Percentiles rank a stretch among this genome's conserved stretches.
phyloP scores from a whole-genome alignment of 1,140 invertebrate genomes.

The Cotesia chilonis region DNA sequence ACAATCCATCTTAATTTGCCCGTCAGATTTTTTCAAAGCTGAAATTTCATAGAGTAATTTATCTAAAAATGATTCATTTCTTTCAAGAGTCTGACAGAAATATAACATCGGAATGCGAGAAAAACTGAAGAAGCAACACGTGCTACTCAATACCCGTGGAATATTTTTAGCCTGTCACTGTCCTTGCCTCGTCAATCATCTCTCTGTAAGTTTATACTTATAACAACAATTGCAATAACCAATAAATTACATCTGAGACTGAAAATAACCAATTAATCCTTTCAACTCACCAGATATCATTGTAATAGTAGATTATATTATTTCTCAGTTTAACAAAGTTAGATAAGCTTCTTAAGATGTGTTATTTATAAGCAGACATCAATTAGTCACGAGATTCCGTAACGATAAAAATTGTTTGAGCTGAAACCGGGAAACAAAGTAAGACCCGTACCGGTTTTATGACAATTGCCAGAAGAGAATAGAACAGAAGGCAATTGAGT shows the following conservation, averaged over 20 bases:
- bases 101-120: too few relatives aligned
- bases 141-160: not conserved
- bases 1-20: too few relatives aligned
- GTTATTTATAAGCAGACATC: too few relatives aligned
- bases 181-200: constrained; percentile 26
- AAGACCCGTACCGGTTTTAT: not conserved
- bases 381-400: not conserved
- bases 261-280: too few relatives aligned
- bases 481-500: not conserved
- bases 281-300: too few relatives aligned
- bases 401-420: not conserved
- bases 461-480: not conserved
- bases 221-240: not conserved
- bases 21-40: too few relatives aligned
- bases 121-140: not conserved
- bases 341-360: too few relatives aligned
- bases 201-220: not conserved
- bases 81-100: too few relatives aligned
- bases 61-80: too few relatives aligned
- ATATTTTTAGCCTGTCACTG: constrained; percentile 21
- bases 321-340: too few relatives aligned
- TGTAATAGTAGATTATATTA: too few relatives aligned
- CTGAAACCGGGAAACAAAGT: constrained; percentile 8
- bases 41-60: too few relatives aligned
- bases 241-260: not conserved